phyloP scores from a whole-genome alignment of 1,140 invertebrate species.

The Lepidostoma basale region DNA sequence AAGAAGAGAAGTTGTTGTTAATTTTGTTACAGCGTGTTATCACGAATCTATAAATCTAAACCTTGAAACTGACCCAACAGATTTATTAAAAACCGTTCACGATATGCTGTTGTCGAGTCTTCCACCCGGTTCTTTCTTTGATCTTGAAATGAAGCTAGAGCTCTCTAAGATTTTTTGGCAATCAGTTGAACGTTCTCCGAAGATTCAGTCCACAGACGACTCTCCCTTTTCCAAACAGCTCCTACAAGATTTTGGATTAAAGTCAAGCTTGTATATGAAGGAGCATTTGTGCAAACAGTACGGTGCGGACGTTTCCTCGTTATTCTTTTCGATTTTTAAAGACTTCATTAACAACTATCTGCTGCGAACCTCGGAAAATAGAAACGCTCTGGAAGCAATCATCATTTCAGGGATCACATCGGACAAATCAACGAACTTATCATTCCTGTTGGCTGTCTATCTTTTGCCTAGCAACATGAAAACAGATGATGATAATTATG shows the following conservation, averaged over 20 bases:
- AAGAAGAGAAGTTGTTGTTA: not conserved
- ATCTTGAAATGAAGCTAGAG: no score
- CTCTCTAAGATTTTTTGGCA: no score
- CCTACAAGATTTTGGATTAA: not conserved
- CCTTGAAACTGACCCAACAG: not conserved
- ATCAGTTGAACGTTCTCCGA: no score
- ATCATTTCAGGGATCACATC: not conserved
- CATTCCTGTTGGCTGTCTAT: constrained; percentile 8
- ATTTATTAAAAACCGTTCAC: constrained; percentile 9
- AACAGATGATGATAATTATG: not conserved
- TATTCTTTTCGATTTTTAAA: not conserved
- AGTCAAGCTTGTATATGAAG: not conserved
- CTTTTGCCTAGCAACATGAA: not conserved
- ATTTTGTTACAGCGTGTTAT: constrained; percentile 21
- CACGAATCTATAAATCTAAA: constrained; percentile 4
- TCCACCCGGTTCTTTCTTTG: constrained; percentile 19
- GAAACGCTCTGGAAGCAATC: not conserved
- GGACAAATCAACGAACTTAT: not conserved
- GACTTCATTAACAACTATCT: not conserved
- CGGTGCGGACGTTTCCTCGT: not conserved
- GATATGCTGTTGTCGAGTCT: constrained; percentile 21
- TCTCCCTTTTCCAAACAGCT: not conserved
- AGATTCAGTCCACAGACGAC: no score
- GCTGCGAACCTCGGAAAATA: not conserved
- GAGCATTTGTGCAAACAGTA: not conserved